Base-by-base conservation (phyloP, 2,797 vertebrate species). In the Rhinichthys osculus region DNA sequence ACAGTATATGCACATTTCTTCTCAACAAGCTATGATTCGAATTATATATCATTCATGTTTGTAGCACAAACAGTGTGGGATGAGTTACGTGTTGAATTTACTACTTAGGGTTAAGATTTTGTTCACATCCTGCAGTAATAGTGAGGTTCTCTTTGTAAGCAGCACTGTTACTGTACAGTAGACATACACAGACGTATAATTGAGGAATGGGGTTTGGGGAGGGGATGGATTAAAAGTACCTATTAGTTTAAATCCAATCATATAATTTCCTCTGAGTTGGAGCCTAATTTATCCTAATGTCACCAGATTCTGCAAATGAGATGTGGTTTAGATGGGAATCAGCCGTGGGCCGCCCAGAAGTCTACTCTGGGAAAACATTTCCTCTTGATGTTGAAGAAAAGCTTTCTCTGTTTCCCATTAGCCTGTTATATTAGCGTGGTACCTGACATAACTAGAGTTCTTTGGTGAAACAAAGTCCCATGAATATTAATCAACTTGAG, bases 201-300 rank as follows among this genome's bases (percentile, higher is more conserved):
- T 78, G 54, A 59, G 33, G 54, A 78, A 3, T 40, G 70, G 42
- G 19, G 10, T 33, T 64, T 16, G 21, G 69, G n/a, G 33, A 16
- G 52, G 33, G 21, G 67, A n/a, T 73, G 23, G 59, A 64, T 17
- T 17, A 77, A 90, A 89, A 74, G 35, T 21, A 50, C 71, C 62
- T 72, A 35, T 88, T 86, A 81, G 59, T 70, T 89, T 72, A 90
- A 87, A 86, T 87, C 73, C 66, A 79, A 84, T 88, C 83, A 87
- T 84, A 88, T 85, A 84, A 89, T 89, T 84, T 90, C 83, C 72
- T 86, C 70, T 1, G 64, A 85, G 54, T 71, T 30, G 4, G 50
- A 84, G 86, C 33, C 86, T 83, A 82, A 87, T 83, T 87, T 80
- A 70, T 79, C 67, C 70, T 54, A 35, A 72, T 69, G 81, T 74